Base-by-base conservation (phyloP, 2,888 invertebrate genomes). In the Didymodactylos carnosus region DNA sequence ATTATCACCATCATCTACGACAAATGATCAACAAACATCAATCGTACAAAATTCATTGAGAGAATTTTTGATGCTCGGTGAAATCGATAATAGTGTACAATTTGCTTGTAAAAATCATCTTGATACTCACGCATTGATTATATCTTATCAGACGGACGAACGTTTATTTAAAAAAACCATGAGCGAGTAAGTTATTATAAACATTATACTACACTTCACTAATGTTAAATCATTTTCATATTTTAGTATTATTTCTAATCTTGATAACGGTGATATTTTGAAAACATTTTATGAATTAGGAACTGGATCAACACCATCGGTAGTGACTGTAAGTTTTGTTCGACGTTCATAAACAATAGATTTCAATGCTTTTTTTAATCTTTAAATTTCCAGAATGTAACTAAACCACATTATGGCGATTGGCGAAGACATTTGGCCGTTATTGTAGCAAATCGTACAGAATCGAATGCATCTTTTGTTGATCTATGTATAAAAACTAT, bases 351-450 rank as follows among this genome's bases (percentile, higher is more conserved):
- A 13, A 19, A 3, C 3, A 39, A 40, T 40, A 43, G 4, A 43
- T 39, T 39, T 41, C 14, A 62, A 62, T 62, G 13, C 73, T 53
- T 72, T 23, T 39, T 40, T 35, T 39, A 35, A 23, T 72, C 72
- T 35, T 75, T 77, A 71, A 7, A 25, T 70, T 75, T 75, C 25
- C 78, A 85, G 84, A 81, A 82, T 79, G 81, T 85, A 69, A 79
- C 81, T 35, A 84, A 85, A 77, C 85, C 86, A 76, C 82, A 84
- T 70, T 86, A 86, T 83, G 86, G 86, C 73, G 94, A 94, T 84
- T 98, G 97, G 97, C 87, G 93, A 76, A 91, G 94, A 29, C 97
- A 98, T 86, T 87, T 94, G 74, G 94, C 97, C 76, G 92, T 97
- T 88, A 88, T 98, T 79, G 87, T 97, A 73, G 90, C 94, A 76